phyloP scores from a whole-genome alignment of 2,797 vertebrate genomes.

The Crenuchus spilurus region DNA sequence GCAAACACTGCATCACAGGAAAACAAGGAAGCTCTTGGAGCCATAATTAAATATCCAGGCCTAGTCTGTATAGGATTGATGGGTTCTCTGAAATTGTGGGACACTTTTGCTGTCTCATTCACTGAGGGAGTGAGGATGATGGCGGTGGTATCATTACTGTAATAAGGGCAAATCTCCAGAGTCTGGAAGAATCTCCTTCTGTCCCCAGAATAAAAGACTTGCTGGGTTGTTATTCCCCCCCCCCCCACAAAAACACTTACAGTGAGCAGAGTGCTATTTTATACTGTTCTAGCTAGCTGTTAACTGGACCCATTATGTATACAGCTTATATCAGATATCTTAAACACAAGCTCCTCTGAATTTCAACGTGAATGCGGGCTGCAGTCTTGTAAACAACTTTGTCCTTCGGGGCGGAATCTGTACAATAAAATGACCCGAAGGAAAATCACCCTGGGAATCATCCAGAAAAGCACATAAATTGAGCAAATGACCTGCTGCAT shows the following conservation, averaged over 20 bases:
- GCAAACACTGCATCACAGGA: slow-evolving; percentile 45
- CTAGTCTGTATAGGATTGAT: slow-evolving; percentile 47
- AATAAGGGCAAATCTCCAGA: slow-evolving; percentile 29
- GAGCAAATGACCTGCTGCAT: slow-evolving; percentile 12
- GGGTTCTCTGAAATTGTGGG: slow-evolving; percentile 42
- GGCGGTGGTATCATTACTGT: slow-evolving; percentile 7
- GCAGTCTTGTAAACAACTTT: neutral
- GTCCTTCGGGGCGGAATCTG: neutral
- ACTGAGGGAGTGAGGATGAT: neutral
- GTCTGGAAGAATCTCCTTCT: slow-evolving; percentile 29
- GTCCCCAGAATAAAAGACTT: slow-evolving; percentile 28
- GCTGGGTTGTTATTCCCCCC: slow-evolving; percentile 41
- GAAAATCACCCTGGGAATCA: neutral
- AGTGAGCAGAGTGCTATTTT: slow-evolving; percentile 15
- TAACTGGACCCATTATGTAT: slow-evolving; percentile 22
- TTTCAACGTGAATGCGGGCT: neutral
- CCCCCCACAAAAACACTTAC: slow-evolving; percentile 32
- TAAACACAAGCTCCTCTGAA: slow-evolving; percentile 15
- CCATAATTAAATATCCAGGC: slow-evolving; percentile 57
- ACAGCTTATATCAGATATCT: slow-evolving; percentile 14
- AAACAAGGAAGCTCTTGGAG: slow-evolving; percentile 37
- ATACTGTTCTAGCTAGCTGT: neutral
- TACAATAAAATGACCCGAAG: neutral
- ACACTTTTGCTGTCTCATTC: slow-evolving; percentile 13
- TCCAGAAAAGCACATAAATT: slow-evolving; percentile 10